Evolutionary conservation across 2,113 vertebrate genomes (phyloP).

Genomic region (Callaeas wilsoni): DNA sequence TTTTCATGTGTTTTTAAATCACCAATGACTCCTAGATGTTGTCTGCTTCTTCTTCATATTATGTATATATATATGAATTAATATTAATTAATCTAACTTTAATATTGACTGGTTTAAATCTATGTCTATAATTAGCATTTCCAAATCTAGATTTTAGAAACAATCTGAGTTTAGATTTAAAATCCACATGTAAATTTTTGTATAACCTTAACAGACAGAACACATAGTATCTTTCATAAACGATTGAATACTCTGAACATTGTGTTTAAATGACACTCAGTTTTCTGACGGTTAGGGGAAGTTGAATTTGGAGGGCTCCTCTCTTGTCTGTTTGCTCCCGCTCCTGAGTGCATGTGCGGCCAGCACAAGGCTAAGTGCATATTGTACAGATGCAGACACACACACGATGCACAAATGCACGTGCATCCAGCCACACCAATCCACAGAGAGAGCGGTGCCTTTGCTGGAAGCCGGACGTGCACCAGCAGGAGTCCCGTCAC

Average conservation of each 20-base stretch:
- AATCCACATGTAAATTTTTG: background rate
- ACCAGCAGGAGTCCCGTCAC: background rate
- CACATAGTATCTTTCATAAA: background rate
- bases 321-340: background rate
- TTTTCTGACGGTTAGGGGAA: background rate
- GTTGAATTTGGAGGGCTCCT: background rate
- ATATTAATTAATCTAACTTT: background rate
- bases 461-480: background rate
- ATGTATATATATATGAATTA: too few relatives aligned
- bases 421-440: background rate
- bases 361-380: background rate
- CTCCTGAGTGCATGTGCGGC: accelerated
- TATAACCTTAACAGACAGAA: background rate
- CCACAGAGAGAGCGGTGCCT: background rate
- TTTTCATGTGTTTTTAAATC: background rate
- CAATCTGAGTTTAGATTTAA: background rate
- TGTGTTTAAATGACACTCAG: background rate
- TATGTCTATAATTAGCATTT: background rate
- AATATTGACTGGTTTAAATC: background rate
- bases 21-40: background rate
- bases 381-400: background rate
- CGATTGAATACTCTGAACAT: background rate
- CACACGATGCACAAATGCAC: background rate
- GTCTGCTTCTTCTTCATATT: background rate
- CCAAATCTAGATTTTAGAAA: background rate